phyloP scores from a whole-genome alignment of 2,888 invertebrate genomes.

The Asteroscopus sphinx region DNA sequence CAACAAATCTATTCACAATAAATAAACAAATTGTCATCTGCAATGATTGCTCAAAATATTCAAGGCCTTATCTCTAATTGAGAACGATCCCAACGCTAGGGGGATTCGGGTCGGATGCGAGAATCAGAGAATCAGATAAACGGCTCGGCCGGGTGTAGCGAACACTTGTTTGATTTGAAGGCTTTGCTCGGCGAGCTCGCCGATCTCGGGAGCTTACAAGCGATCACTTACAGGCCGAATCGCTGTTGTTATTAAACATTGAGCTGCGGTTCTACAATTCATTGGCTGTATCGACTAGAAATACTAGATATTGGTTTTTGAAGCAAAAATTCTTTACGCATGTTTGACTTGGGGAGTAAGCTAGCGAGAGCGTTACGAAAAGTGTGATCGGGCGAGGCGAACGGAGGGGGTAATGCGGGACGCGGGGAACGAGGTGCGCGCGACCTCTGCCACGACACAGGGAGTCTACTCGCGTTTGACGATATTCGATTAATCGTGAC shows the following conservation, averaged over 20 bases:
- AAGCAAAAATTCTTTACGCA: too few species aligned
- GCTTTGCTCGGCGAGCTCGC: slow-evolving; percentile 57
- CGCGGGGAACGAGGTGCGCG: too few species aligned
- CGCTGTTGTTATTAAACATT: slow-evolving; percentile 52
- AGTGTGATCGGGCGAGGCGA: too few species aligned
- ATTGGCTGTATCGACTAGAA: slow-evolving; percentile 32
- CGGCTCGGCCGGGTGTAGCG: slow-evolving; percentile 60
- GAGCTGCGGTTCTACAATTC: slow-evolving; percentile 32
- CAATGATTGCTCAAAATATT: slow-evolving; percentile 61
- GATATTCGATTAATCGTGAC: too few species aligned
- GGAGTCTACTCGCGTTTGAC: too few species aligned
- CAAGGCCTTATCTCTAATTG: slow-evolving; percentile 68
- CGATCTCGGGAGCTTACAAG: slow-evolving; percentile 62
- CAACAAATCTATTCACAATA: slow-evolving; percentile 19
- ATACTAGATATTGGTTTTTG: slow-evolving; percentile 48
- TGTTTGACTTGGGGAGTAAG: too few species aligned
- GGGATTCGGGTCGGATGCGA: slow-evolving; percentile 60
- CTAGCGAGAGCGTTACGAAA: too few species aligned
- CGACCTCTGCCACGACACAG: too few species aligned
- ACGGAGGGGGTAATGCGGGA: too few species aligned
- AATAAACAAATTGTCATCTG: slow-evolving; percentile 62
- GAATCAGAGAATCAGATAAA: slow-evolving; percentile 71
- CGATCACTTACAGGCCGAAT: slow-evolving; percentile 67
- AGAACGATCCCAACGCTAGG: slow-evolving; percentile 61
- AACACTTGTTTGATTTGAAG: slow-evolving; percentile 80